Base-by-base conservation (phyloP, 2,888 invertebrate species). In the Ellobium chinense region DNA sequence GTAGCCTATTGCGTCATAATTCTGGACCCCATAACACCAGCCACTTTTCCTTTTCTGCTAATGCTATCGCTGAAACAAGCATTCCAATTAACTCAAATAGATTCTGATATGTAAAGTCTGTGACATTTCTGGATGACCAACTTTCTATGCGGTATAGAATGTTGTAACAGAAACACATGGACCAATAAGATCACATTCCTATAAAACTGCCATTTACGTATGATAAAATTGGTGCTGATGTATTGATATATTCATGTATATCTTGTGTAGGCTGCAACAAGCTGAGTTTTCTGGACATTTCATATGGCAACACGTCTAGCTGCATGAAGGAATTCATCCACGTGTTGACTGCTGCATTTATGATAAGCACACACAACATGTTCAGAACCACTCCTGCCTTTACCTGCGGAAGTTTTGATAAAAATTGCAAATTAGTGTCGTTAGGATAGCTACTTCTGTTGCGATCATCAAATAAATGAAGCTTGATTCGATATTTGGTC, bases 281-380 rank as follows among this genome's bases (percentile, higher is more conserved):
- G 24, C 36, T 77, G 18, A 46, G 12, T 1, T 14, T 27, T 27
- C 62, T 72, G n/a, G 24, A 34, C 78, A 80, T 66, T 9, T 60
- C 62, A 31, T 58, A 34, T 9, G 87, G 87, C 7, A 86, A 60
- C 0, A 56, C 66, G 65, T 84, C 79, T 14, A 88, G 76, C 18
- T 82, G 78, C 27, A 86, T 86, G 74, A 86, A 81, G 2, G 85
- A 68, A 24, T 60, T 73, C 29, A 86, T 87, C 88, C 88, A 88
- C 2, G 87, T 87, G 80, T 88, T 88, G 60, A 84, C 72, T 1
- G 85, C 86, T 2, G 87, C 37, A 9, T 85, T 87, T 14, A 88
- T 80, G 21, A 83, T 78, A 31, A 83, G 27, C 14, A 88, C 83
- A 31, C 85, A 85, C 34, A 87, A 27, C 7, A 86, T 58, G 63